Evolutionary conservation across 2,888 invertebrate genomes (phyloP), one percentile per base, ranked within the genome.

Genomic region (Dyspetes luteomarginatus): DNA sequence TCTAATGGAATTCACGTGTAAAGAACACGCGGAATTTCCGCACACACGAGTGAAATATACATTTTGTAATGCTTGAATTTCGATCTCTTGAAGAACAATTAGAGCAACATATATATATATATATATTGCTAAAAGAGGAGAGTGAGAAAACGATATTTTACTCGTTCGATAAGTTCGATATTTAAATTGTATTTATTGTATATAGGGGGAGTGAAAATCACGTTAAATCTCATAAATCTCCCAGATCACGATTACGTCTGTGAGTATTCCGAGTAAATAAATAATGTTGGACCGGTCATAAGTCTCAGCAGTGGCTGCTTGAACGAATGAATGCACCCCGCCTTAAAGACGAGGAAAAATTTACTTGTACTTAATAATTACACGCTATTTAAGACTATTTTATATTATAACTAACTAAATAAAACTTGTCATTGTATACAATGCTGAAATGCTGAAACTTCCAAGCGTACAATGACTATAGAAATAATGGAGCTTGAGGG

Each of bases 161-260:
- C n/a, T n/a, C n/a, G n/a, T n/a, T n/a, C 22, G 58, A 19, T 62
- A 48, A 26, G 62, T 26, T 36, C 30, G 30, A 36, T 45, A 56
- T 65, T 9, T 19, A 9, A 22, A 45, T 30, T 55, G 43, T 73
- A 62, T 17, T 41, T 17, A 9, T 41, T 52, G 15, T 65, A 58
- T 50, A 45, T 17, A 50, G 12, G 26, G 24, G 30, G 15, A 15
- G 55, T n/a, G 30, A 68, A 56, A 64, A 64, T 36, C 28, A 56
- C 48, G 50, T 62, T 48, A 48, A 68, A 79, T 69, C 68, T 79
- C 78, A 64, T 79, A 79, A 79, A 79, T 79, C 68, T 74, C 64
- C 28, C 56, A 22, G 56, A 79, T 79, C 56, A 79, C 78, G 74
- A 74, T 74, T 45, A 55, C 55, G 78, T 64, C 62, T 17, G 55